Conservation (phyloP, 1,140 invertebrate species). For the Heliconius eleuchia region DNA sequence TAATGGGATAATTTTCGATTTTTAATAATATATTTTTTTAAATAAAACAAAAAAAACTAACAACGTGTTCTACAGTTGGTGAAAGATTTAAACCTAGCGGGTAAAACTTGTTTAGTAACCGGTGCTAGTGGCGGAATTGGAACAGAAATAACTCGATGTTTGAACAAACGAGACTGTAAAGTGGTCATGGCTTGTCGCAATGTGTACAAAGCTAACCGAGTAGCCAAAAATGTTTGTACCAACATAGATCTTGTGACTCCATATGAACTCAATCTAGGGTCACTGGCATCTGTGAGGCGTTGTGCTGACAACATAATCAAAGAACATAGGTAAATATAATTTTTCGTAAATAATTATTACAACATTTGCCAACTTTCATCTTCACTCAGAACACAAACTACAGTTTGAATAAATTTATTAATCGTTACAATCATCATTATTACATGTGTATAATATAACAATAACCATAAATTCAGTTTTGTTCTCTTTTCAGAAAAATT, state of each 20-base stretch:
- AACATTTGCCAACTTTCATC: no score
- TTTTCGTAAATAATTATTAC: no score
- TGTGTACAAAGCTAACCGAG: slow-evolving; percentile 55
- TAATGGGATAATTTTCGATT: neutral
- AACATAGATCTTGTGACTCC: slow-evolving; percentile 48
- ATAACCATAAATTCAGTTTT: neutral
- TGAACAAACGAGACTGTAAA: slow-evolving; percentile 92
- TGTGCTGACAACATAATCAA: slow-evolving; percentile 55
- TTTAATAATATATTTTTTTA: neutral
- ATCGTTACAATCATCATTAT: no score
- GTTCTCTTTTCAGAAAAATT: slow-evolving; percentile 84
- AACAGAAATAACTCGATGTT: slow-evolving; percentile 92
- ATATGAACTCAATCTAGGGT: slow-evolving; percentile 62
- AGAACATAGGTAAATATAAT: slow-evolving; percentile 49
- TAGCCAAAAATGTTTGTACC: slow-evolving; percentile 50
- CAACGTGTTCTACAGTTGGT: slow-evolving; percentile 83
- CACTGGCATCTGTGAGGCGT: slow-evolving; percentile 62
- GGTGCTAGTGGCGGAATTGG: slow-evolving; percentile 96
- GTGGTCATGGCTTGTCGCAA: slow-evolving; percentile 72
- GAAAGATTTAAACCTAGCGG: slow-evolving; percentile 89
- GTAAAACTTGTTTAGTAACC: slow-evolving; percentile 92
- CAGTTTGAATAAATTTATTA: no score
- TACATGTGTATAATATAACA: no score
- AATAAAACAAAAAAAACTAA: neutral
- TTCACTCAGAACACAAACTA: no score